Evolutionary conservation across 2,113 vertebrate species (phyloP).

Genomic region (Pachypanchax playfairii): DNA sequence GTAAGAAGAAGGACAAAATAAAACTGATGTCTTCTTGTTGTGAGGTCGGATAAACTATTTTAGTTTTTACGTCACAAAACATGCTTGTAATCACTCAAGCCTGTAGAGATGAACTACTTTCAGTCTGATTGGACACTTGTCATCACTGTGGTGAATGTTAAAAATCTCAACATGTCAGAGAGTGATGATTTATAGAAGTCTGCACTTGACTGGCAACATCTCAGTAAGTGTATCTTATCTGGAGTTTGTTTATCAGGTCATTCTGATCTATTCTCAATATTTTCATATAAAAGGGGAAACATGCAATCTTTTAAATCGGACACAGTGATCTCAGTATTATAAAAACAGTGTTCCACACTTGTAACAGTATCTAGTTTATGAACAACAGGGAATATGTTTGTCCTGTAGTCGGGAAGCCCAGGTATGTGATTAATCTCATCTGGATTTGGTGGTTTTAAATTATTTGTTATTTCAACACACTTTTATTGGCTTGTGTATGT

Average conservation of each 20-base stretch:
- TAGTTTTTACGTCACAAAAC: too few species aligned
- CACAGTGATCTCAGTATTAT: slow-evolving; percentile 32
- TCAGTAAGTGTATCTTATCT: slow-evolving; percentile 2
- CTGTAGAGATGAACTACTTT: neutral
- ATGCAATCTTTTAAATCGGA: neutral
- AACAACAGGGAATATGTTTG: slow-evolving; percentile 22
- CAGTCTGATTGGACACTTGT: neutral
- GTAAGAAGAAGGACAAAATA: too few species aligned
- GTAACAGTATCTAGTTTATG: slow-evolving; percentile 29
- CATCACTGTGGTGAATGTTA: neutral
- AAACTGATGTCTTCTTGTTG: too few species aligned
- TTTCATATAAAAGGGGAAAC: too few species aligned
- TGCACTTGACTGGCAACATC: neutral
- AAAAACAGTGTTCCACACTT: slow-evolving; percentile 18
- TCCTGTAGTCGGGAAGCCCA: slow-evolving; percentile 17
- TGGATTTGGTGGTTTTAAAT: slow-evolving; percentile 8
- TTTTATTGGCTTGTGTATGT: too few species aligned
- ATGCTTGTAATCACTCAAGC: too few species aligned
- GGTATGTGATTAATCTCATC: slow-evolving; percentile 33
- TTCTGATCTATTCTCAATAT: slow-evolving; percentile 1
- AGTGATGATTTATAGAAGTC: slow-evolving; percentile 1
- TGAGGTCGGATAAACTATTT: too few species aligned
- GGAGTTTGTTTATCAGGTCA: slow-evolving; percentile 14
- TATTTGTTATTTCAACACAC: slow-evolving; percentile 3
- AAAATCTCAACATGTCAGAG: neutral